Evolutionary conservation across 2,888 invertebrate genomes (phyloP).

Genomic region (Melipona beecheii): DNA sequence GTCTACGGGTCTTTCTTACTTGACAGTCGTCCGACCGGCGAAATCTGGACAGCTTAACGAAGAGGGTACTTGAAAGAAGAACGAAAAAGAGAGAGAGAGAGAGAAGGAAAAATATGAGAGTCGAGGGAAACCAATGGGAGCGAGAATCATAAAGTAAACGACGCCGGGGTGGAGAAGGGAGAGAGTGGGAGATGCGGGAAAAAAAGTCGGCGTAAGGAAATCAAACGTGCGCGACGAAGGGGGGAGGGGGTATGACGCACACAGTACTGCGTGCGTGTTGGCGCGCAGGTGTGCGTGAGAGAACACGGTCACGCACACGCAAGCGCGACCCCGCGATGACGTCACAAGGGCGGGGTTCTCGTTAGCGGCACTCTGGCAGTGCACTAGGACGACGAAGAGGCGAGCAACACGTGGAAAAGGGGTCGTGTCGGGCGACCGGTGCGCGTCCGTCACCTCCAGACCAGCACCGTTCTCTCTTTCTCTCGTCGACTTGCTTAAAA

Average conservation of each 20-base stretch:
- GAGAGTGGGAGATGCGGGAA: background rate
- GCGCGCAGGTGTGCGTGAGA: constrained; percentile 52
- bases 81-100: too few relatives aligned
- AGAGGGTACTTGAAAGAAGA: background rate
- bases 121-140: background rate
- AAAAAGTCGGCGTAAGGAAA: constrained; percentile 38
- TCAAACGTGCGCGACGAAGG: constrained; percentile 7
- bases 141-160: background rate
- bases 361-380: constrained; percentile 75
- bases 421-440: constrained; percentile 56
- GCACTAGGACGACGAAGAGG: constrained; percentile 64
- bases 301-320: constrained; percentile 67
- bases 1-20: background rate
- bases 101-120: too few relatives aligned
- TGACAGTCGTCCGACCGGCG: background rate
- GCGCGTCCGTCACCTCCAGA: constrained; percentile 39
- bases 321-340: constrained; percentile 73
- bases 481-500: constrained; percentile 22
- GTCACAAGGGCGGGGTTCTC: constrained; percentile 83
- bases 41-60: background rate
- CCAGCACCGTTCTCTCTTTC: background rate
- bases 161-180: background rate
- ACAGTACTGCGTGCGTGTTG: constrained; percentile 18
- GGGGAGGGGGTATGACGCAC: constrained; percentile 21
- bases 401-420: constrained; percentile 82